Evolutionary conservation across 37 sponge, comb jelly and placozoan genomes (phyloP), one percentile per base, ranked within the genome.

Genomic region (Aplysina aerophoba): DNA sequence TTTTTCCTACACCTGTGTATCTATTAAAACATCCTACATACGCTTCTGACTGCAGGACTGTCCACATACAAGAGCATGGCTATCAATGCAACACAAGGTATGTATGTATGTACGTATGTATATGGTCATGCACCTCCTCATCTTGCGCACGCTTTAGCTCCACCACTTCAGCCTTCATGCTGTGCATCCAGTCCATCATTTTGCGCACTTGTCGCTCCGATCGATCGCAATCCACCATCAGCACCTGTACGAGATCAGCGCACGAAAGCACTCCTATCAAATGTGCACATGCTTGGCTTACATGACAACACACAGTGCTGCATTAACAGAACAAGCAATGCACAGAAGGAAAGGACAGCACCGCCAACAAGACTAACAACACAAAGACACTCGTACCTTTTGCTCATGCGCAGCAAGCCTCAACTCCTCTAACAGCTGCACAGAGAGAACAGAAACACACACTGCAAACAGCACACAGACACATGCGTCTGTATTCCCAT

Each of bases 171-270:
- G 39, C 78, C 54, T 24, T 36, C 78, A 75, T 75, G 78, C 54
- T 75, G 20, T 75, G 54, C 78, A 75, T 75, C 78, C 78, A 75
- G n/a, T 75, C 78, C 20, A 44, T 41, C 78, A 75, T 75, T 21
- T 75, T 44, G 44, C 22, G 44, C 3, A 75, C 16, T 4, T 24
- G 44, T 2, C 78, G 20, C 78, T 50, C 24, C 17, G 78, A 75
- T 36, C 20, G n/a, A 14, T 75, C 54, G 3, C 39, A 25, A 19
- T 75, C 78, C 20, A 44, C 78, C 39, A 53, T 17, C 53, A 75
- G 25, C 16, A 75, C 3, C 78, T 75, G 37, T 1, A 75, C 63
- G 5, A 22, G 63, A 8, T 13, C n/a, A 4, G n/a, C n/a, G 11
- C n/a, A 62, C 11, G 27, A 27, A 62, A 4, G 11, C 4, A 2